Conservation (phyloP, 2,888 invertebrate species). For the Yponomeuta malinellus region DNA sequence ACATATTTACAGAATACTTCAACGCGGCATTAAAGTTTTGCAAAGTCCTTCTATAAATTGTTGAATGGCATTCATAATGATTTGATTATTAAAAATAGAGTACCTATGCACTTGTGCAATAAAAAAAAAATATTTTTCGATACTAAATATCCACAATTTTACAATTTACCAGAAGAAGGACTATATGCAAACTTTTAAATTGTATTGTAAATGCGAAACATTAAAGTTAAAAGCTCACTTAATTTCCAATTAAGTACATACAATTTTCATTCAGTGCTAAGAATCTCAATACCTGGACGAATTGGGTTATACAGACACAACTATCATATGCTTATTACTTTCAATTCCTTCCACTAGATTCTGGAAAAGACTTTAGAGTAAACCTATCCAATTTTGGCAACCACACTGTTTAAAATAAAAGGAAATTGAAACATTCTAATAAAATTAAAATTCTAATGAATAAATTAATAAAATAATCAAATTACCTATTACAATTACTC, state of each 20-base stretch:
- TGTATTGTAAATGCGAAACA: slow-evolving; percentile 51
- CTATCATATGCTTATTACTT: slow-evolving; percentile 10
- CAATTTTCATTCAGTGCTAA: slow-evolving; percentile 48
- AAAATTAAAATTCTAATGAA: not conserved
- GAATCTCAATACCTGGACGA: slow-evolving; percentile 62
- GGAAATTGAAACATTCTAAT: slow-evolving; percentile 8
- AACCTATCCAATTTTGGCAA: not conserved
- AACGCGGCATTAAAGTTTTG: slow-evolving; percentile 20
- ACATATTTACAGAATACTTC: slow-evolving; percentile 59
- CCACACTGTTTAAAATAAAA: not conserved
- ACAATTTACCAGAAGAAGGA: not conserved
- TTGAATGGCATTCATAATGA: too few species aligned
- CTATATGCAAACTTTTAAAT: slow-evolving; percentile 37
- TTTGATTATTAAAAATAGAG: too few species aligned
- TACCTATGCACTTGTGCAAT: too few species aligned
- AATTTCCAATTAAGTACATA: slow-evolving; percentile 66
- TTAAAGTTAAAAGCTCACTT: slow-evolving; percentile 47
- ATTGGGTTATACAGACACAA: slow-evolving; percentile 26
- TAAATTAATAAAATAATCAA: slow-evolving; percentile 7
- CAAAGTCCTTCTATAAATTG: not conserved
- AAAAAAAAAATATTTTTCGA: too few species aligned
- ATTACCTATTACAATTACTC: not conserved
- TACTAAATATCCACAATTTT: too few species aligned
- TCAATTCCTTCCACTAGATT: not conserved
- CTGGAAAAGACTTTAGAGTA: not conserved